Conservation (phyloP, 2,888 invertebrate species). For the Tenthredo scrophulariae region DNA sequence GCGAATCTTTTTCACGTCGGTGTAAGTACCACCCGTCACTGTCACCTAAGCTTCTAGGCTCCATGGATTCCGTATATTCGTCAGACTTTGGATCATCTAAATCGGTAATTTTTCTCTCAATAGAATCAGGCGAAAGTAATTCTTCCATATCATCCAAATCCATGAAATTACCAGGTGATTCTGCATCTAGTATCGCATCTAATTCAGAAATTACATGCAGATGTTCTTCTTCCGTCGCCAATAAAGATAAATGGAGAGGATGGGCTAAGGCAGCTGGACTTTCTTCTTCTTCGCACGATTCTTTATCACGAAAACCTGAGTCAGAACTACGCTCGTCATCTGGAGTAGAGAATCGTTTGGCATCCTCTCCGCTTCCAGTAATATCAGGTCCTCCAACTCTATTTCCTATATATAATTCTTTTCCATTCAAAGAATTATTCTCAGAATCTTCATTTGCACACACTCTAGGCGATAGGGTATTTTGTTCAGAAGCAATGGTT, state of each 20-base stretch:
- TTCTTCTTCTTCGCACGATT: conserved; percentile 76
- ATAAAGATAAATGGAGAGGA: conserved; percentile 55
- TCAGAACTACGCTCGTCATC: conserved; percentile 80
- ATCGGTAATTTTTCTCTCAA: conserved; percentile 39
- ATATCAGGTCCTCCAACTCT: conserved; percentile 63
- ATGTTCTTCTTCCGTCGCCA: conserved; percentile 73
- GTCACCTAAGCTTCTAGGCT: conserved; percentile 65
- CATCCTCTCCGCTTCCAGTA: conserved; percentile 72
- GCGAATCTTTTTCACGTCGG: conserved; percentile 68
- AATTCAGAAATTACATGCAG: conserved; percentile 73
- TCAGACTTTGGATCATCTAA: conserved; percentile 31
- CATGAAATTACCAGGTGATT: conserved; percentile 65
- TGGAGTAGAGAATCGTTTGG: conserved; percentile 77
- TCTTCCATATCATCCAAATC: conserved; percentile 51
- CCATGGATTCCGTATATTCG: background rate
- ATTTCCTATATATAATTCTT: conserved; percentile 63
- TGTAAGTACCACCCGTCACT: conserved; percentile 78
- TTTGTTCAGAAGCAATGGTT: conserved; percentile 64
- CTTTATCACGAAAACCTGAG: conserved; percentile 79
- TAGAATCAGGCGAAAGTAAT: conserved; percentile 50
- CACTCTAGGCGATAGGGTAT: conserved; percentile 67
- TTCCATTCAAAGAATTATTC: conserved; percentile 68
- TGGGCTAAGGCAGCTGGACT: conserved; percentile 64
- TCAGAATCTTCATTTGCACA: conserved; percentile 67
- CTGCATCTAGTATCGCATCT: conserved; percentile 74